Percentiles rank a stretch among this genome's conserved stretches.
Evolutionary conservation across 2,113 vertebrate species (phyloP).

Genomic region (Conger conger): DNA sequence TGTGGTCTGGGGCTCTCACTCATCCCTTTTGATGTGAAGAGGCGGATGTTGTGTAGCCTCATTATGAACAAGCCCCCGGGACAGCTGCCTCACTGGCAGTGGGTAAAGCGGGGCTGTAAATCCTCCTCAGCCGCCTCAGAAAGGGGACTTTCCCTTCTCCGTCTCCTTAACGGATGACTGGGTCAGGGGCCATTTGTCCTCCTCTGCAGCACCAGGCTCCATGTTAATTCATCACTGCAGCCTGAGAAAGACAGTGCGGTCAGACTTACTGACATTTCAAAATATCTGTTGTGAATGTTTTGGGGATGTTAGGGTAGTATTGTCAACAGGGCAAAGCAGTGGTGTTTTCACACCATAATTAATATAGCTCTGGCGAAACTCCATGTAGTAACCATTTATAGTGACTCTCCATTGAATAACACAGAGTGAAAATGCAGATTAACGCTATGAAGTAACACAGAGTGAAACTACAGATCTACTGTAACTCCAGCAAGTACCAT

Average conservation of each 20-base stretch:
- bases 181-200: neutral
- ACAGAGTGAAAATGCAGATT: too few relatives aligned
- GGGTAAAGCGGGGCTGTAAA: neutral
- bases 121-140: neutral
- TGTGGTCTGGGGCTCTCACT: neutral
- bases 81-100: neutral
- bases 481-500: too few relatives aligned
- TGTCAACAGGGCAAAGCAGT: too few relatives aligned
- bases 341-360: too few relatives aligned
- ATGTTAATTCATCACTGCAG: neutral
- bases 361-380: too few relatives aligned
- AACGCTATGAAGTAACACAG: too few relatives aligned
- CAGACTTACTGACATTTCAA: neutral
- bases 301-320: neutral
- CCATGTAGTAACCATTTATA: too few relatives aligned
- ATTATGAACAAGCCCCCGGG: neutral
- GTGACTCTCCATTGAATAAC: too few relatives aligned
- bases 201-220: neutral
- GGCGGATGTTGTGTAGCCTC: neutral
- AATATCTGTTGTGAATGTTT: neutral
- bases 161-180: neutral
- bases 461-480: too few relatives aligned
- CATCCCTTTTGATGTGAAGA: conserved; percentile 10
- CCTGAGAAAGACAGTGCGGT: neutral
- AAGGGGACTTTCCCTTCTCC: neutral